Base-by-base conservation (phyloP, 2,888 invertebrate genomes). In the Prionchulus punctatus region DNA sequence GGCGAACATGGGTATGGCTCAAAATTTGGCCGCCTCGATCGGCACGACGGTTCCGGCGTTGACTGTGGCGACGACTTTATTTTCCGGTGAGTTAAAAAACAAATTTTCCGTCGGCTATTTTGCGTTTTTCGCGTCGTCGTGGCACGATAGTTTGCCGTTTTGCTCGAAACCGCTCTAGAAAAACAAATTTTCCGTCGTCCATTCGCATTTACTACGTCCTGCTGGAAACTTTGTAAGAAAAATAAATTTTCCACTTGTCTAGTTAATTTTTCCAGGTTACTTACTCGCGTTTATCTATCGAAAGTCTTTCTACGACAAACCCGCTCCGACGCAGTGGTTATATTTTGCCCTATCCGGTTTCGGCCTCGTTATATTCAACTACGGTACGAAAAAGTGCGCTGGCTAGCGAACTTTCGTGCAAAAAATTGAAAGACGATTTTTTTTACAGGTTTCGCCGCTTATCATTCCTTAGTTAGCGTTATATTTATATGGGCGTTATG, bases 281-380 rank as follows among this genome's bases (percentile, higher is more conserved):
- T n/a, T n/a, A n/a, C n/a, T n/a, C n/a, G n/a, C n/a, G n/a, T n/a
- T n/a, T n/a, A n/a, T n/a, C n/a, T n/a, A n/a, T n/a, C n/a, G n/a
- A n/a, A n/a, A n/a, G n/a, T n/a, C n/a, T n/a, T 60, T 70, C 52
- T 66, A 62, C 58, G 63, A 65, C 31, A 62, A 65, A 56, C 49
- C 62, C 1, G 47, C 61, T 2, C 27, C 56, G 1, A 42, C 60
- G 1, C 69, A 69, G 59, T 66, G 69, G 49, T 42, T 53, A 1
- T 67, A 64, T 58, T 65, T 69, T 57, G 59, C 63, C 18, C 36
- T 54, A 42, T 61, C 61, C 54, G 69, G 69, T 26, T 26, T 65
- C 31, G 25, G 57, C 4, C 59, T 69, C 21, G 66, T 68, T 56
- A 51, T 63, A 36, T 69, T 70, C 58, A 68, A 68, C 53, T 68